Percentiles rank a stretch among this genome's conserved stretches.
These are phyloP conservation scores for Tyto alba DNA, from an alignment of 2,113 vertebrate genomes.

Conservation along the genomic window DNA sequence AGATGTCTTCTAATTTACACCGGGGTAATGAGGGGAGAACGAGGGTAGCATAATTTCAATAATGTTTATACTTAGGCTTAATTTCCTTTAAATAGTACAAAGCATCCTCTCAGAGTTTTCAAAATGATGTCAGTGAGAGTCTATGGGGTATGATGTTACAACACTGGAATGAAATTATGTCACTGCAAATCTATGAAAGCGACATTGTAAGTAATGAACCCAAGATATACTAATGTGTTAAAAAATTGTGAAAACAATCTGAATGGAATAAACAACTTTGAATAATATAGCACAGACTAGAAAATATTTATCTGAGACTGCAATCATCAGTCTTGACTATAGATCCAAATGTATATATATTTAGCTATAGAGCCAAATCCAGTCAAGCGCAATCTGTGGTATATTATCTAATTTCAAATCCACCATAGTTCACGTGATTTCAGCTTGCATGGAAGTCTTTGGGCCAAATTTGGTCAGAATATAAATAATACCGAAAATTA, in stretches of 20 bases:
- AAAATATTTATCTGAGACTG: neutral
- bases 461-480: neutral
- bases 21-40: neutral
- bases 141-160: neutral
- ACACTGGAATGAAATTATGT: constrained; percentile 35
- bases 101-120: constrained; percentile 27
- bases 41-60: neutral
- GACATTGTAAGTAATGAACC: neutral
- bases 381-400: neutral
- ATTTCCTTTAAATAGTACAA: constrained; percentile 47
- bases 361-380: neutral
- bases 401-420: neutral
- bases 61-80: constrained; percentile 18
- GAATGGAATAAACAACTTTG: neutral
- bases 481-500: neutral
- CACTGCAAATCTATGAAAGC: constrained; percentile 31
- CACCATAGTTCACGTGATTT: neutral
- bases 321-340: neutral
- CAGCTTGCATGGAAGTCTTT: neutral
- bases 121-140: constrained; percentile 15
- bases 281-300: neutral
- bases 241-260: neutral
- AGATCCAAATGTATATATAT: neutral
- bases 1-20: neutral
- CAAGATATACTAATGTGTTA: neutral